phyloP scores from a whole-genome alignment of 30 jellyfish, hydroid and myxozoan species.

The Chrysaora quinquecirrha region DNA sequence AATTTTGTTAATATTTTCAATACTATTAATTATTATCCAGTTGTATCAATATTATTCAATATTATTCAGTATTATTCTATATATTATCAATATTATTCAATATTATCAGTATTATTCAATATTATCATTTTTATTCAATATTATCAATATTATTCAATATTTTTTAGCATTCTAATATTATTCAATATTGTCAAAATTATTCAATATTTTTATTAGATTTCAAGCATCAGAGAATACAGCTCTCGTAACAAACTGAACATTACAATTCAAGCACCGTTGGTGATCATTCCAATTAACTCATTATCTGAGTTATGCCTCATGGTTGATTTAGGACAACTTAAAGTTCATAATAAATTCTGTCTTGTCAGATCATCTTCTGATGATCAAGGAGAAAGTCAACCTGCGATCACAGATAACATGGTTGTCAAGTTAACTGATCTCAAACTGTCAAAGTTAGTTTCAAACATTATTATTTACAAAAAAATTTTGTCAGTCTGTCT shows the following conservation, averaged over 20 bases:
- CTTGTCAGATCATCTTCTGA: slow-evolving; percentile 15
- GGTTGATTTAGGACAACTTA: slow-evolving; percentile 88
- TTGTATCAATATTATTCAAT: too few relatives aligned
- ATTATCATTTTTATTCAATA: too few relatives aligned
- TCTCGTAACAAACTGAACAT: slow-evolving; percentile 76
- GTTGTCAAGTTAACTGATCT: slow-evolving; percentile 67
- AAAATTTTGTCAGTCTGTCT: too few relatives aligned
- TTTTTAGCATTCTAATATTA: too few relatives aligned
- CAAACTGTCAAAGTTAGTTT: slow-evolving; percentile 73
- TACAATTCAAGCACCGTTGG: slow-evolving; percentile 82
- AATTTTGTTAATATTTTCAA: too few relatives aligned
- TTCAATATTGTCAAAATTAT: too few relatives aligned
- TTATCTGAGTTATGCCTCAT: slow-evolving; percentile 69
- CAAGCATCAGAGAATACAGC: slow-evolving; percentile 59
- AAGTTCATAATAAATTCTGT: slow-evolving; percentile 72
- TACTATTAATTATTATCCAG: too few relatives aligned
- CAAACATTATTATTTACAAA: too few relatives aligned
- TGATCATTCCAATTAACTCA: slow-evolving; percentile 82
- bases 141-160: too few relatives aligned
- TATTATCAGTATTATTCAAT: too few relatives aligned
- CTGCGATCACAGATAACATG: slow-evolving; percentile 85
- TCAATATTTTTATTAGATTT: slow-evolving; percentile 36
- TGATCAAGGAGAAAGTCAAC: slow-evolving; percentile 19
- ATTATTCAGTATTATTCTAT: too few relatives aligned
- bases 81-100: too few relatives aligned